Base-by-base conservation (phyloP, 2,888 invertebrate species). In the Tenthredo amoena region DNA sequence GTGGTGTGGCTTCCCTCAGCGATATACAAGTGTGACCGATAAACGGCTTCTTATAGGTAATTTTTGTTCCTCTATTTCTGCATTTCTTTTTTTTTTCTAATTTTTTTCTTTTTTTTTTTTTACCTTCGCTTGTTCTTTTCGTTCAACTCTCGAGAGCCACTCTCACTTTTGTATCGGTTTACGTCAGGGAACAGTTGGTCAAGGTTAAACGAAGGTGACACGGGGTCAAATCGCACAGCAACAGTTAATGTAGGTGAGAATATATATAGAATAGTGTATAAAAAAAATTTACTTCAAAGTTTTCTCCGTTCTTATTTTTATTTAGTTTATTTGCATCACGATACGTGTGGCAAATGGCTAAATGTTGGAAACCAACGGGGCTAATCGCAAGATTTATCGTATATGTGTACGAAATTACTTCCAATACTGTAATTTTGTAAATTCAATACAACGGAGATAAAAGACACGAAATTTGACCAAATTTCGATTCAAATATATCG, bases 141-240 rank as follows among this genome's bases (percentile, higher is more conserved):
- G 37, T 74, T 21, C 40, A 43, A 74, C 26, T 43, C 34, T 50
- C 31, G 12, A 50, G 31, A 77, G 77, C 31, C 18, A 77, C 81
- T 81, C 81, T 81, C 62, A 81, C 81, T 81, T 81, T 81, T 40
- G 37, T 81, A 76, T 76, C 26, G 37, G 50, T 58, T 34, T 55
- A 79, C 55, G 58, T 55, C 31, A 40, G 9, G 62, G 31, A 81
- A 58, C 58, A 81, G 81, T 81, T 81, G 81, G 81, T 81, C 81
- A 81, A 81, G 81, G 81, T 81, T 62, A 26, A 81, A 40, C 37
- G 21, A 62, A 81, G 81, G 81, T 81, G 81, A 81, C 81, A 62
- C 21, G 62, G 62, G 81, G 81, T 81, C 81, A 81, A 81, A 62
- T 81, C 81, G 31, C 62, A n/a, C 58, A 10, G 58, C 58, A 50